Evolutionary conservation across 2,888 invertebrate species (phyloP).

Genomic region (Leptinotarsa peninsularis): DNA sequence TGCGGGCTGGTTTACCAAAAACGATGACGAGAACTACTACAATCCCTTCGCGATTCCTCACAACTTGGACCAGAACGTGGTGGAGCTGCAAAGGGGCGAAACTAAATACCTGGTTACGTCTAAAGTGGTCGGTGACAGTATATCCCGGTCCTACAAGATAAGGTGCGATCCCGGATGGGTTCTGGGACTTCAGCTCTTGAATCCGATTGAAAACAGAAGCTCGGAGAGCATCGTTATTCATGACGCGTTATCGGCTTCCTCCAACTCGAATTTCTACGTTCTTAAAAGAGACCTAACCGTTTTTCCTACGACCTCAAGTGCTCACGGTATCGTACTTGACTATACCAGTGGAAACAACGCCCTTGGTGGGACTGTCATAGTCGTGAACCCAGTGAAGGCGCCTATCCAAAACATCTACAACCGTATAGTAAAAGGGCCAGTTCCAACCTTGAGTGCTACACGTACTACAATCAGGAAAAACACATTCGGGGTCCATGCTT

Average conservation of each 20-base stretch:
- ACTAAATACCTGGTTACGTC: conserved; percentile 85
- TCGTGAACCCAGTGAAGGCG: conserved; percentile 79
- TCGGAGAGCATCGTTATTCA: conserved; percentile 85
- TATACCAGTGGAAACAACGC: conserved; percentile 85
- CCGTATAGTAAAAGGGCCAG: conserved; percentile 81
- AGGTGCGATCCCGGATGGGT: conserved; percentile 86
- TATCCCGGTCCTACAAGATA: conserved; percentile 72
- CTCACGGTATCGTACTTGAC: conserved; percentile 82
- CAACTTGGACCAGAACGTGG: conserved; percentile 65
- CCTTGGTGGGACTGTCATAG: conserved; percentile 84
- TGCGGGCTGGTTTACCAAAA: conserved; percentile 88
- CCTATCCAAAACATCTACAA: conserved; percentile 81
- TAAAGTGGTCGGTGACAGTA: conserved; percentile 71
- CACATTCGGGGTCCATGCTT: conserved; percentile 81
- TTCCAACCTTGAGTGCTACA: conserved; percentile 79
- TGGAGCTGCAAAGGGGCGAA: conserved; percentile 68
- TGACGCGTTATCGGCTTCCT: conserved; percentile 78
- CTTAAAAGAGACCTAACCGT: conserved; percentile 85
- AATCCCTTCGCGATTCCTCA: conserved; percentile 80
- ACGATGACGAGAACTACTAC: conserved; percentile 79
- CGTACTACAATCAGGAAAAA: conserved; percentile 85
- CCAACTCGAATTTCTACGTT: conserved; percentile 78
- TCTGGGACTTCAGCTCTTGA: conserved; percentile 88
- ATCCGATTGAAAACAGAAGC: conserved; percentile 89
- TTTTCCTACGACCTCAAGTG: conserved; percentile 90